These are phyloP conservation scores for Standfussiana lucernea DNA, from an alignment of 2,888 invertebrate species.

Conservation along the genomic window DNA sequence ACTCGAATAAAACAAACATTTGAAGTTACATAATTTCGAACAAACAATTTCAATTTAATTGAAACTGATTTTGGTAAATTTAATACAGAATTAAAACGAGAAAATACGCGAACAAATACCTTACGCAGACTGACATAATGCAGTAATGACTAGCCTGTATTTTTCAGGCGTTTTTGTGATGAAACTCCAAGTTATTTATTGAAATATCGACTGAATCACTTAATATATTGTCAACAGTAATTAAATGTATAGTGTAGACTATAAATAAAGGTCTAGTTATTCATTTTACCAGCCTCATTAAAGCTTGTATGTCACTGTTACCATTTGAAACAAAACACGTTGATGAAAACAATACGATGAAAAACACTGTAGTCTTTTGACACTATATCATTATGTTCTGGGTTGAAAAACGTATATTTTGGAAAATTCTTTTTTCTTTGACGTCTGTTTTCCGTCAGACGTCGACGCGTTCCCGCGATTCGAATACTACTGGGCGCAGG, in stretches of 20 bases:
- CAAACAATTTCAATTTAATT: constrained; percentile 21
- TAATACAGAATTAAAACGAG: constrained; percentile 43
- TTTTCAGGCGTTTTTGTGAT: constrained; percentile 31
- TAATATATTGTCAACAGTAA: constrained; percentile 68
- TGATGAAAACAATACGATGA: constrained; percentile 70
- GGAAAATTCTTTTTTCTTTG: constrained; percentile 70
- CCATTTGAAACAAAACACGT: constrained; percentile 68
- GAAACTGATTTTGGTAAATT: constrained; percentile 27
- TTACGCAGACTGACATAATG: constrained; percentile 82
- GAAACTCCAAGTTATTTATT: constrained; percentile 3
- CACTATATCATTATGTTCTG: constrained; percentile 82
- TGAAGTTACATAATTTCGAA: constrained; percentile 46
- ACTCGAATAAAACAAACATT: constrained; percentile 34
- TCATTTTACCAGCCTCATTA: constrained; percentile 78
- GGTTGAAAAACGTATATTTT: constrained; percentile 77
- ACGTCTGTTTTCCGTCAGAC: constrained; percentile 78
- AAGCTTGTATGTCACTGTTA: constrained; percentile 70
- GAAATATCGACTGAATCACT: constrained; percentile 44
- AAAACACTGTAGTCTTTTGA: constrained; percentile 70
- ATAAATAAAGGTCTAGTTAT: constrained; percentile 78
- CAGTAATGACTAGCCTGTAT: constrained; percentile 77
- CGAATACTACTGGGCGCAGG: constrained; percentile 85
- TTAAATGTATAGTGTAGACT: constrained; percentile 75
- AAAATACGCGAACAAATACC: constrained; percentile 51
- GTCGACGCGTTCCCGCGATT: constrained; percentile 83